Evolutionary conservation across 1,140 invertebrate species (phyloP).

Genomic region (Philotrypesis tridentata): DNA sequence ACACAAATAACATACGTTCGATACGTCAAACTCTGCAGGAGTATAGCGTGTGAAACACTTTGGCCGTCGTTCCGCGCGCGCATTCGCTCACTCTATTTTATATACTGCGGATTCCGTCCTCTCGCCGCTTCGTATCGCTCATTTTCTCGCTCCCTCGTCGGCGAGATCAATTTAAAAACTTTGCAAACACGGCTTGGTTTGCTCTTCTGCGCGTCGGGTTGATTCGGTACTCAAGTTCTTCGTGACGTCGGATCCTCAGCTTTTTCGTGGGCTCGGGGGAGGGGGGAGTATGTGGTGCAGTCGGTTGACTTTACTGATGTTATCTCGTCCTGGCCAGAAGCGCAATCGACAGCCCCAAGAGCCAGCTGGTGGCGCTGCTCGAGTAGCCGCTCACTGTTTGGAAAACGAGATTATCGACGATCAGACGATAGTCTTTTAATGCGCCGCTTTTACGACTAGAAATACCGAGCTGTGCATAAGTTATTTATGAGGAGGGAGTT

Average conservation of each 20-base stretch:
- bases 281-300: background rate
- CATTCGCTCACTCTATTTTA: constrained; percentile 48
- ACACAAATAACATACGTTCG: constrained; percentile 70
- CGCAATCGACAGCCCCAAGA: constrained; percentile 56
- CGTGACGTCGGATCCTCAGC: constrained; percentile 27
- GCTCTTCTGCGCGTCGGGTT: constrained; percentile 6
- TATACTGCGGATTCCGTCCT: background rate
- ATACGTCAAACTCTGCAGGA: constrained; percentile 58
- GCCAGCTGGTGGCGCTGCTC: constrained; percentile 58
- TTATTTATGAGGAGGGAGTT: too few relatives aligned
- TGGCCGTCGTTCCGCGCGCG: constrained; percentile 18
- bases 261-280: background rate
- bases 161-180: constrained; percentile 63
- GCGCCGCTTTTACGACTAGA: too few relatives aligned
- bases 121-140: background rate
- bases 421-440: too few relatives aligned
- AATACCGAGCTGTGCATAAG: too few relatives aligned
- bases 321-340: constrained; percentile 65
- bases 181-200: constrained; percentile 57
- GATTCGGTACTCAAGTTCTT: constrained; percentile 14
- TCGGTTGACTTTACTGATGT: constrained; percentile 63
- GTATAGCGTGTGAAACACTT: constrained; percentile 59
- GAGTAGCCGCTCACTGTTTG: constrained; percentile 62
- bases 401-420: constrained; percentile 43
- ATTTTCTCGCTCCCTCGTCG: background rate